A percentile compares a stretch with the other conserved stretches of the same genome.
These are phyloP conservation scores for Brevimyrus niger DNA, from an alignment of 2,113 vertebrate species.

Conservation along the genomic window DNA sequence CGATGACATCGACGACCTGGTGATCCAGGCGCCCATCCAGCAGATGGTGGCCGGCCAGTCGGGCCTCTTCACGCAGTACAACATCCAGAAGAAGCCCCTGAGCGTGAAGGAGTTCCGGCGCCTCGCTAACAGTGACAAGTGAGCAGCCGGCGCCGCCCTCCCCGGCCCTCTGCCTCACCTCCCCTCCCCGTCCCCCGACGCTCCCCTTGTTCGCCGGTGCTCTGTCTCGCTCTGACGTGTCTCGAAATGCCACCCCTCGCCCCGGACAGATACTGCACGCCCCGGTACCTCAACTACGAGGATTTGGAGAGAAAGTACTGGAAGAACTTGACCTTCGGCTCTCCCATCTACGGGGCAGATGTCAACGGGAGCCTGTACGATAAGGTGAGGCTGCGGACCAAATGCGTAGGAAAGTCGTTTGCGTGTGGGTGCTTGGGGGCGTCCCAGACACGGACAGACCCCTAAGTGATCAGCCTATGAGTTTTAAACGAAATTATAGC, in stretches of 20 bases:
- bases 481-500: neutral
- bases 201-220: neutral
- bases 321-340: conserved; percentile 96
- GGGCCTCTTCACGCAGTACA: conserved; percentile 95
- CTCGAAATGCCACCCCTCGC: neutral
- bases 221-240: neutral
- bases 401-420: neutral
- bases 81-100: conserved; percentile 95
- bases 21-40: conserved; percentile 92
- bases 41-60: conserved; percentile 96
- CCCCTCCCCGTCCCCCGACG: neutral
- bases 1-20: conserved; percentile 87
- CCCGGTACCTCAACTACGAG: conserved; percentile 94
- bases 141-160: conserved; percentile 33
- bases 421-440: neutral
- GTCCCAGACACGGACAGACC: neutral
- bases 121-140: conserved; percentile 94
- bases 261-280: conserved; percentile 80
- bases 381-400: conserved; percentile 60
- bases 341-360: conserved; percentile 93
- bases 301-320: conserved; percentile 97
- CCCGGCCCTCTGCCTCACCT: neutral
- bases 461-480: neutral
- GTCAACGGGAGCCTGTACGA: conserved; percentile 92
- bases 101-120: conserved; percentile 88